Evolutionary conservation across 1,140 invertebrate genomes (phyloP), one percentile per base, ranked within the genome.

Genomic region (Nilaparvata lugens): DNA sequence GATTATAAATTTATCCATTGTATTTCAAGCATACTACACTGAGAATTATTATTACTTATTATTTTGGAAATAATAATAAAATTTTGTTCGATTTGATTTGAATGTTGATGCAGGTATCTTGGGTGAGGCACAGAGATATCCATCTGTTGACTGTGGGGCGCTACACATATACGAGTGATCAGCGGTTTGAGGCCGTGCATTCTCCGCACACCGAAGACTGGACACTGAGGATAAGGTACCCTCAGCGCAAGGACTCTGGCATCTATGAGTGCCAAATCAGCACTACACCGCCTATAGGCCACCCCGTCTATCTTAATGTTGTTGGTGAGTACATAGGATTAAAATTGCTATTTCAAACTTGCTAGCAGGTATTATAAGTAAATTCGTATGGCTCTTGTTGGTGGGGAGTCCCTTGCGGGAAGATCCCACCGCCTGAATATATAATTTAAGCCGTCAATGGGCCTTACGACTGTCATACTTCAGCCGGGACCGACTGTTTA

Each of bases 211-310:
- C 86, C 9, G 86, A 90, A 67, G 86, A 89, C 66, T 89, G 86
- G 86, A 85, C 83, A 5, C 70, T 93, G 66, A 72, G 80, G 75
- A 84, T 91, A 77, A 78, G 85, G 52, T 88, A 86, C 72, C 84
- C 86, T 0, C 86, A 88, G 72, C 76, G 81, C 16, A 84, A 83
- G 64, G 89, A 93, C 73, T 83, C 85, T 1, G 91, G 91, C 40
- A 82, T 88, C 43, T 89, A 89, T 71, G 87, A 89, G 73, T 93
- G 91, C 68, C 90, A 93, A 73, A 88, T 94, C 68, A 88, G 85
- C 62, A 92, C 90, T 6, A 91, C 88, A 5, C 89, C 89, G 25
- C 88, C 89, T 23, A 84, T 89, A 23, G 88, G 88, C 52, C 84
- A 88, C 69, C 83, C 83, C 9, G 80, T 92, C 43, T 81, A 80